Evolutionary conservation across 2,113 vertebrate genomes (phyloP).

Genomic region (Emydocephalus ijimae): DNA sequence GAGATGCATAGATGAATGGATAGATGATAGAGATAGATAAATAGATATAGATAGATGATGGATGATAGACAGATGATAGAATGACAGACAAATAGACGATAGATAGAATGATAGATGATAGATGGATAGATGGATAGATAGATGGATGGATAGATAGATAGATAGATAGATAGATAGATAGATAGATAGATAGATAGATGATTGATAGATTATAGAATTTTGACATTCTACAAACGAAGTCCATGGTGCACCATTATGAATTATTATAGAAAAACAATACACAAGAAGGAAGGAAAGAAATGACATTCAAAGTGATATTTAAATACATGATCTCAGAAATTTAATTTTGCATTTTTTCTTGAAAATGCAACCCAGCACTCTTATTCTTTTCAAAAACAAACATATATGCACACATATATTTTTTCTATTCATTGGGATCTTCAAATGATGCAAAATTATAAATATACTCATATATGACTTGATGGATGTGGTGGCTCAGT

Average conservation of each 20-base stretch:
- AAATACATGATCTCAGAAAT: not conserved
- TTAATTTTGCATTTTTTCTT: not conserved
- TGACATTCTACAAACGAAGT: not conserved
- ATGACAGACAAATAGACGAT: no score
- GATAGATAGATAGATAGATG: not conserved
- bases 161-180: not conserved
- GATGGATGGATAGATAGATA: not conserved
- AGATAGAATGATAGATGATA: no score
- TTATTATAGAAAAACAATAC: not conserved
- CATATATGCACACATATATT: not conserved
- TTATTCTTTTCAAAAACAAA: not conserved
- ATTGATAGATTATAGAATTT: not conserved
- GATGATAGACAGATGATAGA: no score
- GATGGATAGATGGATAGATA: not conserved
- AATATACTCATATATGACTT: not conserved
- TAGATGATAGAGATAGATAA: no score
- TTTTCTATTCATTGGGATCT: not conserved
- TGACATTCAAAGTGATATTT: not conserved
- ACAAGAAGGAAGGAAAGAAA: not conserved
- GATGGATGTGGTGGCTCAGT: no score
- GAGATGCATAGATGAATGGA: no score
- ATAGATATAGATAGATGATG: no score
- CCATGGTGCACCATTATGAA: not conserved
- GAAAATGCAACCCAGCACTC: not conserved
- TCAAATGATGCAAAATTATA: not conserved